Base-by-base conservation (phyloP, 2,888 invertebrate genomes). In the Invenusta paracnida region DNA sequence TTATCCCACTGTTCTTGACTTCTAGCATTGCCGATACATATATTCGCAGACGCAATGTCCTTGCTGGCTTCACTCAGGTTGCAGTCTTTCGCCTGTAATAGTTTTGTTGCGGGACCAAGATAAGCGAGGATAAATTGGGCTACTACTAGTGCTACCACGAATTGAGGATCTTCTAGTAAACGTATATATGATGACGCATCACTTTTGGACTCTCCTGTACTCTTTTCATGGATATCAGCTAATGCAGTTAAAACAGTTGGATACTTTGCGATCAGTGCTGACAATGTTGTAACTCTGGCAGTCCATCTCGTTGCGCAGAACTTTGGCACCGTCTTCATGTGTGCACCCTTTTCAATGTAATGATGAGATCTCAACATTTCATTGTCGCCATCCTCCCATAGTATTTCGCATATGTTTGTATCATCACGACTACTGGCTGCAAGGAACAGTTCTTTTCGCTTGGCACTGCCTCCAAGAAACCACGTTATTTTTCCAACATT, bases 71-170 rank as follows among this genome's bases (percentile, higher is more conserved):
- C 73, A 73, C 73, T 73, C 27, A 73, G 73, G 23, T 73, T 73
- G 73, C 73, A 73, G 73, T 73, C 23, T 73, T 73, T 73, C 11
- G 73, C 73, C 73, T 73, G 73, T 73, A 73, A 73, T 73, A 73
- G 23, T 73, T 73, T 73, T 5, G 73, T 73, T 13, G 73, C 25
- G 73, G 23, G 25, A 73, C 73, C 27, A 73, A 73, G 73, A 73
- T 73, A 73, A 73, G 73, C 73, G 25, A 73, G 73, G 73, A 73
- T 5, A 73, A 73, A 73, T 73, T 73, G 73, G 73, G 73, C 73
- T 73, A 73, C 73, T 73, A 73, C 73, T 73, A 73, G 17, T 73
- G 73, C 73, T 73, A 73, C 73, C 73, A 73, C 23, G 73, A 73
- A 23, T 23, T 73, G 73, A 73, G 5, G 73, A 73, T 73, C 27